Percentiles rank a stretch among this genome's conserved stretches.
Conservation (phyloP, 1,140 invertebrate species). For the Ceratina japonica region DNA sequence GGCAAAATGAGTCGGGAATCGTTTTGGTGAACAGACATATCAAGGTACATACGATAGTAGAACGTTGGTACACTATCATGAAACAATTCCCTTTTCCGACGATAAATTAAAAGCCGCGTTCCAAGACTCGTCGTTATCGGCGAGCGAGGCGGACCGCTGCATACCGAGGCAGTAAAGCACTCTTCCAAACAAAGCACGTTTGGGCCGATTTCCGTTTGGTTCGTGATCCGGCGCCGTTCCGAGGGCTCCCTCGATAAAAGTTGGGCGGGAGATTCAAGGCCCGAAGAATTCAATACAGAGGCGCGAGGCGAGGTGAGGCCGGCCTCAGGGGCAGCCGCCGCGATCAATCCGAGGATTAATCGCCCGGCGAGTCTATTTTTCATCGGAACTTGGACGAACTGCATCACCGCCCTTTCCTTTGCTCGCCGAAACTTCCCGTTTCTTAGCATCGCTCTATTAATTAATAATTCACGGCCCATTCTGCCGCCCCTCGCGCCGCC, state of each 20-base stretch:
- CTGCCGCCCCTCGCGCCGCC: neutral
- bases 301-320: neutral
- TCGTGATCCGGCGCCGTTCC: slow-evolving; percentile 5
- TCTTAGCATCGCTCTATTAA: slow-evolving; percentile 45
- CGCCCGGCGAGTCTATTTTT: slow-evolving; percentile 40
- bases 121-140: too few relatives aligned
- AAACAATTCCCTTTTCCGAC: too few relatives aligned
- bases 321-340: neutral
- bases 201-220: slow-evolving; percentile 11
- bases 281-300: slow-evolving; percentile 37
- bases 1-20: too few relatives aligned
- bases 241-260: slow-evolving; percentile 24
- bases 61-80: too few relatives aligned
- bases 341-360: slow-evolving; percentile 39
- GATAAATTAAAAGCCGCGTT: too few relatives aligned
- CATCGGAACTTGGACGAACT: slow-evolving; percentile 32
- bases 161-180: neutral
- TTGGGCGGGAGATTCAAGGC: slow-evolving; percentile 19
- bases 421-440: slow-evolving; percentile 2
- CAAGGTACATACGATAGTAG: too few relatives aligned
- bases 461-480: slow-evolving; percentile 45
- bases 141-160: too few relatives aligned
- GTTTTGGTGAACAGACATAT: too few relatives aligned
- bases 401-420: neutral
- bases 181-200: neutral